These are phyloP conservation scores for Apis laboriosa DNA, from an alignment of 1,140 invertebrate genomes.

Conservation along the genomic window DNA sequence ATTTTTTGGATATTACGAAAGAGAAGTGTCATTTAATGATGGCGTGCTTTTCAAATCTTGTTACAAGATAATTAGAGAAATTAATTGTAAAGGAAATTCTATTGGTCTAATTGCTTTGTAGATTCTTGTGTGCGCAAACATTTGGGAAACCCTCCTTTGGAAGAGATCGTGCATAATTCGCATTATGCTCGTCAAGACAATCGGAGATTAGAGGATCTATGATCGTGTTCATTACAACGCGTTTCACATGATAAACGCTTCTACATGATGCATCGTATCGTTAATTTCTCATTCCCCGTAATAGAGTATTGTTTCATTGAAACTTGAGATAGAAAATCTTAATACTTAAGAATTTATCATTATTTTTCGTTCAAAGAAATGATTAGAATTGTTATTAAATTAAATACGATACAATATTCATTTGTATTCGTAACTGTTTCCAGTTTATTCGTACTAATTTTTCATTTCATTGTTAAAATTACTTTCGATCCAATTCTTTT, in stretches of 20 bases:
- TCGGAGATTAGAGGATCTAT: constrained; percentile 55
- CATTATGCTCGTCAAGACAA: constrained; percentile 42
- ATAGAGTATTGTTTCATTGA: background rate
- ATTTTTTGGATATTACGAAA: background rate
- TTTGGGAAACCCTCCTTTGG: constrained; percentile 34
- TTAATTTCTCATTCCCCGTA: constrained; percentile 16
- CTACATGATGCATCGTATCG: constrained; percentile 33
- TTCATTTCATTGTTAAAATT: too few species aligned
- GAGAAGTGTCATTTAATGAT: too few species aligned
- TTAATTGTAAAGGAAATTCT: background rate
- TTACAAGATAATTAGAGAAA: too few species aligned
- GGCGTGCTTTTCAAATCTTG: too few species aligned
- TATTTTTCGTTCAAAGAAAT: too few species aligned
- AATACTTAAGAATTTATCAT: too few species aligned
- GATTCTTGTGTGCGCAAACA: background rate
- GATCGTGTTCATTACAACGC: constrained; percentile 46
- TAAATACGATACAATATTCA: too few species aligned
- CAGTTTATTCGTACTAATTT: too few species aligned
- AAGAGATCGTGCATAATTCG: constrained; percentile 52
- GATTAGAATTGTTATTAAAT: too few species aligned
- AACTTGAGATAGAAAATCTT: too few species aligned
- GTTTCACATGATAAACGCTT: constrained; percentile 50
- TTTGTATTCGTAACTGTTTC: too few species aligned
- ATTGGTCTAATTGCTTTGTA: background rate
- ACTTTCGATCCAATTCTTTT: too few species aligned